Conservation (phyloP, 92 coral and sea anemone species). For the Montipora capitata region DNA sequence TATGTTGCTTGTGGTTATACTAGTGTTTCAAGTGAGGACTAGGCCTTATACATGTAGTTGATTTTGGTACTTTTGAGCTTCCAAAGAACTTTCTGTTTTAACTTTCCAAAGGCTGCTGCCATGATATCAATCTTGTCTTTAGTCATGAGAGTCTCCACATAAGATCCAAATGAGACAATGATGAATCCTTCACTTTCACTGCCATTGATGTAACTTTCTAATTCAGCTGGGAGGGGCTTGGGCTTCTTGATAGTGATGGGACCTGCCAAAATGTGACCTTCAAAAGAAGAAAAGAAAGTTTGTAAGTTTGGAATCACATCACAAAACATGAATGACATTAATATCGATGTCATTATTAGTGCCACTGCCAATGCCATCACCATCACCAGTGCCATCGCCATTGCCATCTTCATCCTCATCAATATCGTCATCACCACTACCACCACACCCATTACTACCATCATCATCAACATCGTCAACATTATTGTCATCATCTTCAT, state of each 20-base stretch:
- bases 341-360: no score
- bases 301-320: neutral
- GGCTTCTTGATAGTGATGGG: slow-evolving; percentile 15
- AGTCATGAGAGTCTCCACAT: neutral
- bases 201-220: neutral
- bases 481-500: no score
- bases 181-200: slow-evolving; percentile 43
- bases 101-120: slow-evolving; percentile 71
- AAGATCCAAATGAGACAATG: slow-evolving; percentile 54
- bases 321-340: neutral
- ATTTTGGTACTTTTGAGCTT: slow-evolving; percentile 58
- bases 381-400: no score
- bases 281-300: slow-evolving; percentile 5
- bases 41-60: no score
- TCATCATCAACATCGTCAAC: no score
- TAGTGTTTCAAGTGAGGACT: no score
- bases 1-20: no score
- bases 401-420: no score
- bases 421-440: no score
- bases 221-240: slow-evolving; percentile 34
- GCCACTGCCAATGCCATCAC: no score
- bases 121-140: slow-evolving; percentile 8
- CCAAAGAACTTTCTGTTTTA: slow-evolving; percentile 84
- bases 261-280: slow-evolving; percentile 41
- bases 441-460: no score